These are phyloP conservation scores for Ibycter americanus DNA, from an alignment of 2,797 vertebrate species.

Conservation along the genomic window DNA sequence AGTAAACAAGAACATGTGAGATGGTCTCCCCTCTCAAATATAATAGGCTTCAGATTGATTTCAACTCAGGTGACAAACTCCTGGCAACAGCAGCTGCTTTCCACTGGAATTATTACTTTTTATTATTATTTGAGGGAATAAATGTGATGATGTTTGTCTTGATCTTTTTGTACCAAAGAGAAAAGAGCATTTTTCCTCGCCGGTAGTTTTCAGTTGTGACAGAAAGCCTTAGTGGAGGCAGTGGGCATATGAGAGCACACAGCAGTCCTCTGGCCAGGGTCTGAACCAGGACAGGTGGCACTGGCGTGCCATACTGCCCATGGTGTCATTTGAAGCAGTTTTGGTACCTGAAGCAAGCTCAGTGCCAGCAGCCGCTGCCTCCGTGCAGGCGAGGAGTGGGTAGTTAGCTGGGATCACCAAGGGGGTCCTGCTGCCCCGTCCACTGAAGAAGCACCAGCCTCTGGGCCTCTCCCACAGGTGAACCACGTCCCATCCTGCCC, in stretches of 20 bases:
- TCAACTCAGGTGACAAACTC: background rate
- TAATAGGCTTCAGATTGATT: background rate
- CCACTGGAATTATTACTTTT: background rate
- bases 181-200: background rate
- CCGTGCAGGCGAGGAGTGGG: accelerated
- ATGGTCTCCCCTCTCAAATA: background rate
- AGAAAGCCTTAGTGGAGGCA: background rate
- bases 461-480: background rate
- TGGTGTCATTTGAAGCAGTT: background rate
- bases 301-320: background rate
- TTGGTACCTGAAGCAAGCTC: background rate
- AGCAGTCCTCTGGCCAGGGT: background rate
- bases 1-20: background rate
- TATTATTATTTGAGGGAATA: background rate
- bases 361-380: background rate
- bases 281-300: background rate
- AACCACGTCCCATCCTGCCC: background rate
- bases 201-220: background rate
- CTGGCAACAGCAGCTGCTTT: background rate
- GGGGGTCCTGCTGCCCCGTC: background rate
- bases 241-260: background rate
- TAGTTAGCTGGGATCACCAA: background rate
- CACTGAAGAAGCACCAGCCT: background rate
- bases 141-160: background rate
- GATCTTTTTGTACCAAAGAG: background rate